A percentile compares a stretch with the other conserved stretches of the same genome.
phyloP scores from a whole-genome alignment of 92 coral and sea anemone species.

The Porites lobata region DNA sequence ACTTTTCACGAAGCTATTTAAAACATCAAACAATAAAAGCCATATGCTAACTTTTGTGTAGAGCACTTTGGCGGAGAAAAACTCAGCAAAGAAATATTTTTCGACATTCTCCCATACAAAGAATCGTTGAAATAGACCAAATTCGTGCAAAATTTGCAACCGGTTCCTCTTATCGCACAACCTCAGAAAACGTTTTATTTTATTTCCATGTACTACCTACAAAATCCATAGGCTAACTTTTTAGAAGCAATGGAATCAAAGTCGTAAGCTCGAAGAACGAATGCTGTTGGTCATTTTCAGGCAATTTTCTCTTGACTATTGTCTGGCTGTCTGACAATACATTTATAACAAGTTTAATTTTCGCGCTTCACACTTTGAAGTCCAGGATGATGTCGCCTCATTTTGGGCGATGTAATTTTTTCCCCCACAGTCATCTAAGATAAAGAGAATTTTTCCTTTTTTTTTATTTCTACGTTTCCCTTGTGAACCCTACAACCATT shows the following conservation, averaged over 20 bases:
- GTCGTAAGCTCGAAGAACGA: not conserved
- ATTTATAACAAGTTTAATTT: not conserved
- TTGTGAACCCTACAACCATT: too few species aligned
- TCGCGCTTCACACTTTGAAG: not conserved
- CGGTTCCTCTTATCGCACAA: not conserved
- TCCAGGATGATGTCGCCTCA: not conserved
- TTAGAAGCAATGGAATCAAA: not conserved
- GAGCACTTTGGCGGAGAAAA: conserved; percentile 3
- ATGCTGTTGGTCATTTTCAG: not conserved
- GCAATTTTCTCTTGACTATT: not conserved
- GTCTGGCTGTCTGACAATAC: not conserved
- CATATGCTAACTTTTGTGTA: not conserved
- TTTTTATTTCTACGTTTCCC: too few species aligned
- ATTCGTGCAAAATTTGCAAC: not conserved
- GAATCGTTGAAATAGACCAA: not conserved
- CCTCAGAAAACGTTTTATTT: not conserved
- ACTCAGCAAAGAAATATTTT: not conserved
- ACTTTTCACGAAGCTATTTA: not conserved
- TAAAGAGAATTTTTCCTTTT: too few species aligned
- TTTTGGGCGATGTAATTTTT: not conserved
- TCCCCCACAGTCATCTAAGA: not conserved
- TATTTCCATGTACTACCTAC: not conserved
- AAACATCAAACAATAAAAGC: not conserved
- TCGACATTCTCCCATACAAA: not conserved
- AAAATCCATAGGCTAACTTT: not conserved